Base-by-base conservation (phyloP, 2,888 invertebrate species). In the Amblyjoppa fuscipennis region DNA sequence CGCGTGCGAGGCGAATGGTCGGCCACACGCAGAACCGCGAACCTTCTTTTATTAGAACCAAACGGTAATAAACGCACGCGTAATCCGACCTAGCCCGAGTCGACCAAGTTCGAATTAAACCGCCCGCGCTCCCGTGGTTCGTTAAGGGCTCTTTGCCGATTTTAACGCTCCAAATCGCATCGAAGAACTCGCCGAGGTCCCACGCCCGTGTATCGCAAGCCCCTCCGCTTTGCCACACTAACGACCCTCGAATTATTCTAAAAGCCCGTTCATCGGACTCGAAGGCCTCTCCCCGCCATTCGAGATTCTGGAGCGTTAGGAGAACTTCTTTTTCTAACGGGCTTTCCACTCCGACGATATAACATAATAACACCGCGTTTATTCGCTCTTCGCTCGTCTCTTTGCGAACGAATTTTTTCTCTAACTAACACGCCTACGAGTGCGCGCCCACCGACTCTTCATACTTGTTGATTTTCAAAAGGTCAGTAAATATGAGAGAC, bases 1-100 rank as follows among this genome's bases (percentile, higher is more conserved):
- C 41, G 56, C 51, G 56, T 56, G 77, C 28, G 69, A 49, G n/a
- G 25, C 7, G 69, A 25, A 59, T 53, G 53, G 6, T 31, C 49
- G 77, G 53, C 41, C 53, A 64, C 81, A 71, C 73, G 25, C 81
- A 74, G 68, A 59, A 61, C 25, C 64, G n/a, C 69, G 38, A 87
- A 89, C 87, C 88, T 91, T 90, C 88, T 90, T 90, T 89, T 88
- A 87, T 89, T 88, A 88, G 87, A 59, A 89, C 88, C 45, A 73
- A 81, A 87, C 84, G 84, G 81, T 49, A 86, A 88, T 87, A 87
- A 83, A 69, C 71, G 79, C 75, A 81, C 79, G 88, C 84, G 79
- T 81, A 84, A 87, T 88, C 74, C 84, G 79, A 89, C 89, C 88
- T 82, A 85, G 85, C 79, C 78, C 71, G 81, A 82, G 16, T 11